Evolutionary conservation across 2,113 vertebrate genomes (phyloP), one percentile per base, ranked within the genome.

Genomic region (Callopanchax toddi): DNA sequence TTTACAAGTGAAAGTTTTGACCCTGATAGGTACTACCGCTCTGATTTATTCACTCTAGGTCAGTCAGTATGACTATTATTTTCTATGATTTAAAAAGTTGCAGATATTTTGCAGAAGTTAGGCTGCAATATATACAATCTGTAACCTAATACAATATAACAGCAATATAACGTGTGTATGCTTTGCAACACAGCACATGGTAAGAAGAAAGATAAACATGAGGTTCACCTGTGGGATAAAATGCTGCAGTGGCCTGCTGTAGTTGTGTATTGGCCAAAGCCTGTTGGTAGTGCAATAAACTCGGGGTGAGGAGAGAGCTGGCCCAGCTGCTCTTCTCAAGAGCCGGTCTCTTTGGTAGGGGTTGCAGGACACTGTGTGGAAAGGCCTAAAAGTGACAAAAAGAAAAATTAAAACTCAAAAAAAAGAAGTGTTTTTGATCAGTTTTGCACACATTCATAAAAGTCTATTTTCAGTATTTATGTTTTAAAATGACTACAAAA

Each of bases 331-430:
- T 95, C 90, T 99, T 99, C 92, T 99, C 97, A 82, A 98, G 93
- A 81, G 96, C 95, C 92, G 85, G 93, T 94, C 97, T 97, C 96
- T 99, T 99, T 97, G 97, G 96, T 95, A 99, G 92, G 58, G 96
- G 93, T 61, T 97, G 96, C 83, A 98, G 93, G 88, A 97, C 78
- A 81, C 94, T 94, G 48, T 95, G 95, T 78, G 96, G 96, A 81
- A 98, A 99, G 76, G 91, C 95, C 97, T 99, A 82, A 6, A 78
- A 60, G 43, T 4, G 56, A 78, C 17, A 64, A 43, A 10, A 71
- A n/a, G 20, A 74, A 34, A 74, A 63, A 32, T 9, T 44, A 32
- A 66, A 39, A 52, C 32, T 3, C 29, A 8, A 42, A 5, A 3
- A 0, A 1, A 52, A n/a, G n/a, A 4, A 5, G 26, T 7, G 9